Evolutionary conservation across 2,797 vertebrate genomes (phyloP).

Genomic region (Hyperoplus lanceolatus): DNA sequence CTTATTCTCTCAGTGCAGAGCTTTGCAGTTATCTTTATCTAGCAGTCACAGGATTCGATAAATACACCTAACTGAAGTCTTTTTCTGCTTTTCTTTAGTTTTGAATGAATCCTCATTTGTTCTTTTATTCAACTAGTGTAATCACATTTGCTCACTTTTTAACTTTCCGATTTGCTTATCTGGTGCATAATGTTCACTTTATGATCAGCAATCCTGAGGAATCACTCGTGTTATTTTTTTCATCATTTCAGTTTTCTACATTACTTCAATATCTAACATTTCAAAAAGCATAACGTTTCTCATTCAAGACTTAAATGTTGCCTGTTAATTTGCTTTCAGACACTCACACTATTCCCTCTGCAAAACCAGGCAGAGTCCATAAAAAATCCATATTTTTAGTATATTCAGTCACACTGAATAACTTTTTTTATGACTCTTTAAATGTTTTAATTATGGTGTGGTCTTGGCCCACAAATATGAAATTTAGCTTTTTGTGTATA

Average conservation of each 20-base stretch:
- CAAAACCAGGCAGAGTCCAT: not conserved
- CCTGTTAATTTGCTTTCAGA: not conserved
- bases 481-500: constrained; percentile 28
- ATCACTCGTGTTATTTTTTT: not conserved
- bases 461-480: constrained; percentile 25
- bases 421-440: not conserved
- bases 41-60: not conserved
- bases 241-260: not conserved
- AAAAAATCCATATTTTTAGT: not conserved
- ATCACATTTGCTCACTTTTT: not conserved
- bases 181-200: not conserved
- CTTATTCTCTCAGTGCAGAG: not conserved
- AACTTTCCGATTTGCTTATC: not conserved
- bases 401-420: not conserved
- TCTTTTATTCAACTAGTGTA: not conserved
- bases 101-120: not conserved
- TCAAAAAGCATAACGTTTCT: not conserved
- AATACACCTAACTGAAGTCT: not conserved
- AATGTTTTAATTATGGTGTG: not conserved
- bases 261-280: not conserved
- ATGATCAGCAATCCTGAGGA: not conserved
- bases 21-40: constrained; percentile 2
- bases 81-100: not conserved
- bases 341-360: not conserved
- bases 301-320: constrained; percentile 17